Base-by-base conservation (phyloP, 2,797 vertebrate genomes). In the Cyclopterus lumpus region DNA sequence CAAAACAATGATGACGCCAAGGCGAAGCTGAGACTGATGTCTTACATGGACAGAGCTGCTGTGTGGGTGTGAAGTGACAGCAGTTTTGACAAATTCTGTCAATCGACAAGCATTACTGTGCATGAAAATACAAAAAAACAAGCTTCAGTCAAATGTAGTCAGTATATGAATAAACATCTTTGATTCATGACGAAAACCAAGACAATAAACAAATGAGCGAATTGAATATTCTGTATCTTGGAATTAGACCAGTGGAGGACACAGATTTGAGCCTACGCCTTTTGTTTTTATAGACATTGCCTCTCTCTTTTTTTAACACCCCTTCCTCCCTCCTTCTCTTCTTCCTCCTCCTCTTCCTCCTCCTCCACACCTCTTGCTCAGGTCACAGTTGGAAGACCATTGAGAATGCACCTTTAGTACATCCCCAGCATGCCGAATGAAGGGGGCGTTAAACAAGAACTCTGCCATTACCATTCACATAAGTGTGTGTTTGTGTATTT, bases 311-410 rank as follows among this genome's bases (percentile, higher is more conserved):
- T 72, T 67, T 60, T 67, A 57, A 70, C 80, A 60, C 53, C 60
- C 49, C 81, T n/a, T n/a, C n/a, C n/a, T n/a, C n/a, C 70, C 36
- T 18, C 70, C 42, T 20, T 34, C 49, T n/a, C n/a, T n/a, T n/a
- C n/a, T n/a, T n/a, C 34, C 46, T 8, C 65, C 22, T 38, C 8
- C 73, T 73, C 28, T 38, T 40, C 34, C 59, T 51, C 48, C 63
- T 67, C 73, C 61, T 74, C 75, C 67, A 77, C 77, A 89, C 80
- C 71, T 85, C 87, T 79, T 80, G 57, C 83, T 84, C 71, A 64
- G 84, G 85, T 90, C 90, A 90, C 89, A 92, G 88, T 91, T 89
- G 75, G 87, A 73, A 71, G 83, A 88, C 83, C 76, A 85, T 86
- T 86, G 75, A 89, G 82, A 85, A 80, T 89, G 74, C 71, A 69